A percentile compares a stretch with the other conserved stretches of the same genome.
Conservation (phyloP, 2,113 vertebrate species). For the Aix galericulata region DNA sequence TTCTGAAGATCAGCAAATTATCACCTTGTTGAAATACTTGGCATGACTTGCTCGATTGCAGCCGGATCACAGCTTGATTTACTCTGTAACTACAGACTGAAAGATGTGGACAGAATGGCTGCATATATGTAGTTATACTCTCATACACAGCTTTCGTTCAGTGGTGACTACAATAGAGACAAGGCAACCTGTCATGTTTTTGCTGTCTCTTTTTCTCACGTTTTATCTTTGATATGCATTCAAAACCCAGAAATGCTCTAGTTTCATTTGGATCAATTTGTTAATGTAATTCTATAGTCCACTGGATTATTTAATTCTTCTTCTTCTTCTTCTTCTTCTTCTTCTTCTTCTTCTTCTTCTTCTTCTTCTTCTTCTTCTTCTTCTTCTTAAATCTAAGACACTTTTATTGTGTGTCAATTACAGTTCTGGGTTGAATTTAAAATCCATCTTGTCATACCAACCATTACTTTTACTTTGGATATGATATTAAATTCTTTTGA, state of each 20-base stretch:
- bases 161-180: neutral
- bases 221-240: neutral
- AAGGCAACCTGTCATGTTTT: neutral
- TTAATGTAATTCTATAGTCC: neutral
- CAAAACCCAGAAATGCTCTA: neutral
- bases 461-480: neutral
- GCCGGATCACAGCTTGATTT: neutral
- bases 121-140: neutral
- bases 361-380: no score
- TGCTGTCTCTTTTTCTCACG: neutral
- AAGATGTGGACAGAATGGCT: neutral
- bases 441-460: neutral
- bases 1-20: neutral
- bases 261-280: neutral
- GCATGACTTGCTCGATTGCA: neutral
- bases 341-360: no score
- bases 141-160: neutral
- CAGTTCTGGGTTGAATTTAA: neutral
- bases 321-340: no score
- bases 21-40: neutral
- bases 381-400: neutral
- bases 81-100: neutral
- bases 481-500: slow-evolving; percentile 16
- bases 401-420: neutral
- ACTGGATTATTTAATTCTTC: neutral